Base-by-base conservation (phyloP, 1,140 invertebrate species). In the Aphidius ervi region DNA sequence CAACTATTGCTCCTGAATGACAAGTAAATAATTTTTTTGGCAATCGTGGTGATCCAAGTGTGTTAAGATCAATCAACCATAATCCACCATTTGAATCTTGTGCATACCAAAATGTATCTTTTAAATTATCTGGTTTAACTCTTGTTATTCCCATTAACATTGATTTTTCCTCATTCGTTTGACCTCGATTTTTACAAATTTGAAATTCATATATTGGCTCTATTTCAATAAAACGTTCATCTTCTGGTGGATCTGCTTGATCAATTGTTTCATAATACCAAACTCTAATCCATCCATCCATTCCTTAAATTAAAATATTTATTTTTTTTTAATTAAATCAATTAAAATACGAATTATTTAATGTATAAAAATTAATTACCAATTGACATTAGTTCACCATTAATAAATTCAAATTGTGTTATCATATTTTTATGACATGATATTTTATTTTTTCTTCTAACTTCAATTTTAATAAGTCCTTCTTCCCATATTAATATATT, bases 231-330 rank as follows among this genome's bases (percentile, higher is more conserved):
- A 87, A 86, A n/a, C 85, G 84, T 65, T 89, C 85, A 7, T 92
- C 88, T 68, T 92, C 88, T 1, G 86, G 82, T 0, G 86, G 85
- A 76, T 94, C 88, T 1, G 91, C 89, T 63, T 88, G 83, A 67
- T 94, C 91, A 16, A 95, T 90, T 0, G 86, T 88, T 60, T 93
- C 90, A 82, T 93, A 94, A 71, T 88, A 92, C 93, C 93, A 96
- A 23, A 92, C 82, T 58, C 88, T 83, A 16, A 95, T 86, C 71
- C 84, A 91, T 0, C 93, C 93, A 77, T 95, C 93, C 68, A 87
- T 83, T 8, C 90, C 85, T 67, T 9, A 62, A 37, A 31, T 49
- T 5, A 42, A 10, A 46, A 39, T 46, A 54, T 37, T 37, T 42
- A 46, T 58, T 42, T 56, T 49, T 41, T 16, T 1, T 0, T 0